phyloP scores from a whole-genome alignment of 2,113 vertebrate genomes.

The Actinemys pallida region DNA sequence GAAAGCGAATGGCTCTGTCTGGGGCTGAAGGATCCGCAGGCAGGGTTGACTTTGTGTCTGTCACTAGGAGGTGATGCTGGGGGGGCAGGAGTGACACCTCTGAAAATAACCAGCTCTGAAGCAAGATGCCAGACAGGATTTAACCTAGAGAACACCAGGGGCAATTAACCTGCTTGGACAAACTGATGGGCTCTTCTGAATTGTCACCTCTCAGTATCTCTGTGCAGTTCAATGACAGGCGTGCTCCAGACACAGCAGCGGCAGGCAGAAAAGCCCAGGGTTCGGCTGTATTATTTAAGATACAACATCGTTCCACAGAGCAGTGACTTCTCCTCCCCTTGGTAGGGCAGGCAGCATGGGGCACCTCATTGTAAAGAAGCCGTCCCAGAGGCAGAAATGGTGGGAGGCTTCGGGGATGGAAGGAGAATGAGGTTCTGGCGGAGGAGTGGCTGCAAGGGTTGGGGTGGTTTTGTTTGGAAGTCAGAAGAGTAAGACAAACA shows the following conservation, averaged over 20 bases:
- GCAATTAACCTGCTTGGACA: background rate
- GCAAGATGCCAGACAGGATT: background rate
- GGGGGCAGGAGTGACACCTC: background rate
- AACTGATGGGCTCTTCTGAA: background rate
- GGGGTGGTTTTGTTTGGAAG: background rate
- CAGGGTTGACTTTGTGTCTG: background rate
- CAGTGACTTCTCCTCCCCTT: background rate
- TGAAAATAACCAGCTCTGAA: background rate
- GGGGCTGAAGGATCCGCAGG: background rate
- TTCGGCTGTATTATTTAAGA: no score
- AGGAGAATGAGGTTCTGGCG: background rate
- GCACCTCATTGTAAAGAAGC: background rate
- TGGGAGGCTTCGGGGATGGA: background rate
- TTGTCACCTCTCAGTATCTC: background rate
- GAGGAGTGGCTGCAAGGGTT: background rate
- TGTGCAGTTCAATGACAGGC: background rate
- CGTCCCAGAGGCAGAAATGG: background rate
- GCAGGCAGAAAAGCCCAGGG: accelerated
- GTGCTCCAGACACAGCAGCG: accelerated
- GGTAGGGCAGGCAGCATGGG: background rate
- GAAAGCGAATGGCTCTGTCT: background rate
- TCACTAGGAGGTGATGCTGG: background rate
- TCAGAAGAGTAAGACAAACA: background rate
- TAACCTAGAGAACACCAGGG: no score
- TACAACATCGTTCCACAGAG: background rate